phyloP scores from a whole-genome alignment of 2,888 invertebrate genomes.

The Metallyticus violacea region DNA sequence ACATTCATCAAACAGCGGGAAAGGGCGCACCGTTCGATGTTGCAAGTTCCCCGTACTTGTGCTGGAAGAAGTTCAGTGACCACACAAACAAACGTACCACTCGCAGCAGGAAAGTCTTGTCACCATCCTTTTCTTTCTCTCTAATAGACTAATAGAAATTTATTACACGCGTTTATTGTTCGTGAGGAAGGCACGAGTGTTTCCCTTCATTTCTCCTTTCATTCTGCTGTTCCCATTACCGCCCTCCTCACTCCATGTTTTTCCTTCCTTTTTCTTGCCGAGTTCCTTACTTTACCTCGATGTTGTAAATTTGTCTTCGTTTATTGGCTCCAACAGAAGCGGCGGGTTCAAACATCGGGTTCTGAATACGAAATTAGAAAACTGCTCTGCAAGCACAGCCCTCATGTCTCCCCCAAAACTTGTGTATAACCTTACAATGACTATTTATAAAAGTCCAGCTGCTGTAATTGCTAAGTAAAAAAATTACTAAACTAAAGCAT shows the following conservation, averaged over 20 bases:
- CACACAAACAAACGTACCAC: neutral
- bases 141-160: slow-evolving; percentile 12
- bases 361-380: slow-evolving; percentile 15
- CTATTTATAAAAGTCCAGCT: too few species aligned
- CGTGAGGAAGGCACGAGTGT: neutral
- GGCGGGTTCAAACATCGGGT: neutral
- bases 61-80: neutral
- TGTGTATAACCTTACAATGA: neutral
- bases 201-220: too few species aligned
- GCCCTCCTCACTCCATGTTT: neutral
- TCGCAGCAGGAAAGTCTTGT: too few species aligned
- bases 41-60: too few species aligned
- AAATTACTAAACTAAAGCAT: too few species aligned
- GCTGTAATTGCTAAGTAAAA: too few species aligned
- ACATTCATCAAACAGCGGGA: neutral
- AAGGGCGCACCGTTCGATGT: too few species aligned
- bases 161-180: slow-evolving; percentile 9
- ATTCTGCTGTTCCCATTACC: neutral
- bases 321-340: slow-evolving; percentile 14
- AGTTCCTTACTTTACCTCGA: neutral
- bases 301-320: slow-evolving; percentile 24
- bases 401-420: neutral
- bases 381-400: neutral
- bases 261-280: neutral
- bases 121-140: neutral